phyloP scores from a whole-genome alignment of 2,888 invertebrate genomes.

The Seladonia tumulorum region DNA sequence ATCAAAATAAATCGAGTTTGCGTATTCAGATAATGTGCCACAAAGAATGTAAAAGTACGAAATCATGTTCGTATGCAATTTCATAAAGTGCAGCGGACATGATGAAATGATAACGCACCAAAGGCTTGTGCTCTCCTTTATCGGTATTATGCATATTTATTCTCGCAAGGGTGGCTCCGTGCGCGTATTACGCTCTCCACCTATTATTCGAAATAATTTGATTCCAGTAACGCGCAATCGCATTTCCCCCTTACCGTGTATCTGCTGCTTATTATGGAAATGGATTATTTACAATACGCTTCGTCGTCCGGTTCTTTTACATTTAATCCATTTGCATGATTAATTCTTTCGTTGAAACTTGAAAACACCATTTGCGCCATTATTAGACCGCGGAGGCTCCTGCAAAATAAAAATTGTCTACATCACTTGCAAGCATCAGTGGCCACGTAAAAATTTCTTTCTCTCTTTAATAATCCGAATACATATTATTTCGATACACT shows the following conservation, averaged over 20 bases:
- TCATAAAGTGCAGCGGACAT: not conserved
- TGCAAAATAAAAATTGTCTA: not conserved
- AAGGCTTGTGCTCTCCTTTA: conserved; percentile 3
- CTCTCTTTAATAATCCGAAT: too few species aligned
- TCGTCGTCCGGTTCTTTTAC: not conserved
- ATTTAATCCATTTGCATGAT: not conserved
- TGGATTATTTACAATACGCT: not conserved
- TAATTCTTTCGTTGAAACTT: not conserved
- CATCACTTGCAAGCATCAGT: not conserved
- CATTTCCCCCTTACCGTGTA: not conserved
- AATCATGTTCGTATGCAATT: conserved; percentile 14
- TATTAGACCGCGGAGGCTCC: not conserved
- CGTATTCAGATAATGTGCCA: not conserved
- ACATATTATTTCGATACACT: not conserved
- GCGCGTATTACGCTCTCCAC: conserved; percentile 5
- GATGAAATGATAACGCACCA: not conserved
- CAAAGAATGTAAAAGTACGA: not conserved
- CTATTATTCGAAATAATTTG: conserved; percentile 9
- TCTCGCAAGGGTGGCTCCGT: not conserved
- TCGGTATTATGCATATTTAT: conserved; percentile 5
- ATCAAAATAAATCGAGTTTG: not conserved
- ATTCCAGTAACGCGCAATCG: not conserved
- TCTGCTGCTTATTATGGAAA: not conserved
- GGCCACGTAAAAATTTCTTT: not conserved
- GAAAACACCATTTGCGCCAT: not conserved